These are phyloP conservation scores for Chlorospingus flavigularis DNA, from an alignment of 2,797 vertebrate species.

Conservation along the genomic window DNA sequence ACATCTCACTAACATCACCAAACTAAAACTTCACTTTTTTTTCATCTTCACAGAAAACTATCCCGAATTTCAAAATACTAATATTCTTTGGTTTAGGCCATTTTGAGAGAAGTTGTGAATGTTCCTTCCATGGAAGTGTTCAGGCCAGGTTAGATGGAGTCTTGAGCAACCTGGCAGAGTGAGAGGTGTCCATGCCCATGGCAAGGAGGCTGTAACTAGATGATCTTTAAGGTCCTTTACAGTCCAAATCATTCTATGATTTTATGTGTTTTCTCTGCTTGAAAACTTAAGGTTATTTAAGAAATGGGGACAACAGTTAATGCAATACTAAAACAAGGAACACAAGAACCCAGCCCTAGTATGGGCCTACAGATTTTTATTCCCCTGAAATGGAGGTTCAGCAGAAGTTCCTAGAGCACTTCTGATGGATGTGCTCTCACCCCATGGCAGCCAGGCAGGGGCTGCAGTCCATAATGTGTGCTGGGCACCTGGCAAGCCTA, in stretches of 20 bases:
- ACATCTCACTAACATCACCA: background rate
- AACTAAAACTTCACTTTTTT: background rate
- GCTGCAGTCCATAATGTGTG: rapidly evolving
- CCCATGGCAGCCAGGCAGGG: background rate
- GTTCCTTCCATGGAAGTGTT: background rate
- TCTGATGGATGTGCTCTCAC: background rate
- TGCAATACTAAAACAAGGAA: background rate
- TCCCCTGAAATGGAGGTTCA: background rate
- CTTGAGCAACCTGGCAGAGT: background rate
- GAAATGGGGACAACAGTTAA: background rate
- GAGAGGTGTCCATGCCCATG: background rate
- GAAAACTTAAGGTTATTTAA: background rate
- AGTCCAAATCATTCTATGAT: background rate
- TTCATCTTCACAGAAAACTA: background rate
- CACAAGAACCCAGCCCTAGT: background rate
- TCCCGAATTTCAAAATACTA: background rate
- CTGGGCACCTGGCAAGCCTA: background rate
- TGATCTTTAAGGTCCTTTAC: background rate
- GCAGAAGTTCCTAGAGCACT: background rate
- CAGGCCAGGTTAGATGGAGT: background rate
- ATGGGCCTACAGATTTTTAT: background rate
- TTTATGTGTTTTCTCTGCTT: background rate
- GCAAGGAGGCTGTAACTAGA: background rate
- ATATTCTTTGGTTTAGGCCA: background rate
- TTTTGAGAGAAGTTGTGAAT: background rate